phyloP scores from a whole-genome alignment of 1,140 invertebrate species.

The Hylyphantes graminicola region DNA sequence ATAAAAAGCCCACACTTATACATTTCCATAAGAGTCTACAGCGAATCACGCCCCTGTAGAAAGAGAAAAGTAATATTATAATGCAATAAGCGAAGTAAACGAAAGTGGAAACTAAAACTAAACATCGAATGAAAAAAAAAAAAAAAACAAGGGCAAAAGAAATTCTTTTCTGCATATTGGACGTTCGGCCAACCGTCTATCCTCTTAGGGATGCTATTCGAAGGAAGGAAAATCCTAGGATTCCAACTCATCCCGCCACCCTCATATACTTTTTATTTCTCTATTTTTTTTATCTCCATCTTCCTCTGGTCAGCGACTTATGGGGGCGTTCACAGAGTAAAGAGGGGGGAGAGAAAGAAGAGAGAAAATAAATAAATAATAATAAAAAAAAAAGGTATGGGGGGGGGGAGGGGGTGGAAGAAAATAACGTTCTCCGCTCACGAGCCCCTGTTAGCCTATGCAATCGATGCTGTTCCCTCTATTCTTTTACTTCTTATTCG shows the following conservation, averaged over 20 bases:
- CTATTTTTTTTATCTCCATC: constrained; percentile 54
- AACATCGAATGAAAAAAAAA: neutral
- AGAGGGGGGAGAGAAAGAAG: constrained; percentile 43
- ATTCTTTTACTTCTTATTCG: constrained; percentile 50
- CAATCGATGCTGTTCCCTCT: constrained; percentile 56
- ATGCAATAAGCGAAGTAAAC: too few relatives aligned
- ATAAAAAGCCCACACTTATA: too few relatives aligned
- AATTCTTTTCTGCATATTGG: constrained; percentile 53
- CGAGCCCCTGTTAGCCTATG: constrained; percentile 54
- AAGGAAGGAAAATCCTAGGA: constrained; percentile 58
- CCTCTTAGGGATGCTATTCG: constrained; percentile 50
- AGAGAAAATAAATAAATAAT: constrained; percentile 31
- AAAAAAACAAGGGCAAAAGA: constrained; percentile 20
- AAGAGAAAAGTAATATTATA: too few relatives aligned
- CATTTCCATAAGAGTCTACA: too few relatives aligned
- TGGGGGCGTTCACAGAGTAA: constrained; percentile 61
- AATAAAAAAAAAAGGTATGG: constrained; percentile 46
- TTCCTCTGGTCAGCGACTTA: constrained; percentile 60
- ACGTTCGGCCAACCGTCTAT: constrained; percentile 36
- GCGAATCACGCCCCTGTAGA: too few relatives aligned
- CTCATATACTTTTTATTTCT: constrained; percentile 56
- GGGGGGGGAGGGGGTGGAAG: constrained; percentile 7
- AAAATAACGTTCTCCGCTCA: constrained; percentile 59
- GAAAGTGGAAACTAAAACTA: too few relatives aligned
- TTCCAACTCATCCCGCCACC: constrained; percentile 58